Conservation (phyloP, 2,888 invertebrate genomes). For the Acanthosepion lycidas region DNA sequence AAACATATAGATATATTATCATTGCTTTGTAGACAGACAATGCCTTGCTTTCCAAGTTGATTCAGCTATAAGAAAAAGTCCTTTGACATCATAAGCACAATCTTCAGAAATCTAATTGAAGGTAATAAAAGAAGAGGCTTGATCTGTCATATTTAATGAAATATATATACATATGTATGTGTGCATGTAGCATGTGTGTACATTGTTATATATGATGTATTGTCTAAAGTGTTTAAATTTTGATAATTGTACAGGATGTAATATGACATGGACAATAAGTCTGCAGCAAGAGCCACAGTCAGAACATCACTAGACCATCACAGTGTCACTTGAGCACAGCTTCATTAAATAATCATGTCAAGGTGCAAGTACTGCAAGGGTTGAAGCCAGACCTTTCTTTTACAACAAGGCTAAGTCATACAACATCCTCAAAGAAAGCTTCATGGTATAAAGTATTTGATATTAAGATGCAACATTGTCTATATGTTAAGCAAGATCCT, state of each 20-base stretch:
- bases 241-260: not conserved
- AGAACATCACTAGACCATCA: not conserved
- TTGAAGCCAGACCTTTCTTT: slow-evolving; percentile 11
- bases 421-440: slow-evolving; percentile 11
- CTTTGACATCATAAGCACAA: too few species aligned
- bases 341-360: not conserved
- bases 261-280: not conserved
- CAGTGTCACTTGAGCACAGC: not conserved
- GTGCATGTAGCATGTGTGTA: not conserved
- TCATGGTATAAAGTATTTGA: not conserved
- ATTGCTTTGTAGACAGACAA: too few species aligned
- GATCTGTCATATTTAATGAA: not conserved
- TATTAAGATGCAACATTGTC: not conserved
- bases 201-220: not conserved
- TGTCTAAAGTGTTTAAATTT: too few species aligned
- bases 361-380: not conserved
- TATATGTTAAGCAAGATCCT: not conserved
- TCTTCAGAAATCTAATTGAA: too few species aligned
- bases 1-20: too few species aligned
- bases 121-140: too few species aligned
- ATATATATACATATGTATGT: not conserved
- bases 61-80: too few species aligned
- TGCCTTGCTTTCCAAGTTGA: too few species aligned
- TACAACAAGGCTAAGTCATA: not conserved
- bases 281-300: not conserved